Percentiles rank a stretch among this genome's conserved stretches.
Evolutionary conservation across 2,888 invertebrate species (phyloP).

Genomic region (Parascotia fuliginaria): DNA sequence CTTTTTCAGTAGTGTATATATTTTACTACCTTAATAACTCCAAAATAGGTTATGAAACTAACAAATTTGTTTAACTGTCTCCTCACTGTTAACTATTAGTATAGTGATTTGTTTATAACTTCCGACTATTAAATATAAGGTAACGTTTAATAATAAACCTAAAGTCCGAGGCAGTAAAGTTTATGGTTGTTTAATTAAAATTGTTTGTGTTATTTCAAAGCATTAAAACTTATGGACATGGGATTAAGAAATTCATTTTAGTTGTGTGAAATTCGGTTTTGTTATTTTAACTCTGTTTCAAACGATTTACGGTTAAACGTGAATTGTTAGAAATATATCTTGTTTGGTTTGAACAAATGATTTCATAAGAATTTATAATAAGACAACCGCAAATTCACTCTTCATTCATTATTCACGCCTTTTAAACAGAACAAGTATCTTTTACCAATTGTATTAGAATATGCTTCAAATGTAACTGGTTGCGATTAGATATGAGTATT

Average conservation of each 20-base stretch:
- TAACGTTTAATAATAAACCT: conserved; percentile 6
- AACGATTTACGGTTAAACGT: neutral
- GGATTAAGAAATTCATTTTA: conserved; percentile 19
- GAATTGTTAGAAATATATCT: neutral
- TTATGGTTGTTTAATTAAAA: conserved; percentile 19
- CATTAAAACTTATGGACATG: neutral
- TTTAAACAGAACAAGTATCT: too few relatives aligned
- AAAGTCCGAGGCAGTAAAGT: conserved; percentile 12
- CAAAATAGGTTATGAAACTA: conserved; percentile 16
- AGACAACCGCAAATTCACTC: too few relatives aligned
- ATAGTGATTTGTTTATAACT: conserved; percentile 18
- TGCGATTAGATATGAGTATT: too few relatives aligned
- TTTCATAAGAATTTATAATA: too few relatives aligned
- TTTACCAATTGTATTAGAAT: too few relatives aligned
- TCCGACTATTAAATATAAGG: too few relatives aligned
- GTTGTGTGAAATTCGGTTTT: conserved; percentile 8
- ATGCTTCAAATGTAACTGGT: too few relatives aligned
- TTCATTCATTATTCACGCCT: too few relatives aligned
- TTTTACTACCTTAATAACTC: conserved; percentile 29
- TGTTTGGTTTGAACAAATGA: too few relatives aligned
- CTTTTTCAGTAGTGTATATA: conserved; percentile 34
- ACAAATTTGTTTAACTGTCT: conserved; percentile 17
- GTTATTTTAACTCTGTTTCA: neutral
- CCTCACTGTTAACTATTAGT: conserved; percentile 22
- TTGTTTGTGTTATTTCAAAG: conserved; percentile 18